phyloP scores from a whole-genome alignment of 2,888 invertebrate genomes.

The Encarsia formosa region DNA sequence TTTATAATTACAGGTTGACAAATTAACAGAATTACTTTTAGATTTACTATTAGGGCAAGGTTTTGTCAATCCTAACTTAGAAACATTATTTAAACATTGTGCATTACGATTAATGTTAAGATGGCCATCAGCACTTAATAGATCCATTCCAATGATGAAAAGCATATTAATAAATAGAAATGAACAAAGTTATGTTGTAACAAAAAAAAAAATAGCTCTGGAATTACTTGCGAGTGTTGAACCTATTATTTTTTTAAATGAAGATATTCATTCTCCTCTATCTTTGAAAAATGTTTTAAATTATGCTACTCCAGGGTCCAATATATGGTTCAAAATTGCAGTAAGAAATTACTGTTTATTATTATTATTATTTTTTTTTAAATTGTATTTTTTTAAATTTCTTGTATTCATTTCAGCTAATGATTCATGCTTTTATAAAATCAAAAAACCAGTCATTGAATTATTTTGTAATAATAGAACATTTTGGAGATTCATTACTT shows the following conservation, averaged over 20 bases:
- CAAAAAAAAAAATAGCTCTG: constrained; percentile 41
- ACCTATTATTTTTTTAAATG: constrained; percentile 42
- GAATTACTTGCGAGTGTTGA: constrained; percentile 45
- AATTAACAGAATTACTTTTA: constrained; percentile 44
- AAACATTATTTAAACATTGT: constrained; percentile 46
- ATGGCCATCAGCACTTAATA: constrained; percentile 48
- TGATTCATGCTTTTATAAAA: constrained; percentile 43
- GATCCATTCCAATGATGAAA: constrained; percentile 44
- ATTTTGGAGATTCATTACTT: constrained; percentile 47
- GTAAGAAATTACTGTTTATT: constrained; percentile 33
- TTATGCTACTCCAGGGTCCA: constrained; percentile 40
- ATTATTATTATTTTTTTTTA: background rate
- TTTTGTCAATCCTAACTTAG: constrained; percentile 46
- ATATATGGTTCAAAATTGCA: constrained; percentile 45
- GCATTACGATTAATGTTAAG: constrained; percentile 47
- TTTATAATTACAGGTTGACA: constrained; percentile 41
- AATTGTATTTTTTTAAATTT: background rate
- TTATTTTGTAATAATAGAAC: constrained; percentile 38
- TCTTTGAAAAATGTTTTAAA: constrained; percentile 40
- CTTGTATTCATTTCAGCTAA: constrained; percentile 35
- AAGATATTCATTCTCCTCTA: constrained; percentile 34
- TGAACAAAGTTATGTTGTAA: constrained; percentile 36
- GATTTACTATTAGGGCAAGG: constrained; percentile 46
- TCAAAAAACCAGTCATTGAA: constrained; percentile 39
- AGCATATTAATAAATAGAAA: constrained; percentile 40